A percentile compares a stretch with the other conserved stretches of the same genome.
Conservation (phyloP, 2,888 invertebrate genomes). For the Pimpla rufipes region DNA sequence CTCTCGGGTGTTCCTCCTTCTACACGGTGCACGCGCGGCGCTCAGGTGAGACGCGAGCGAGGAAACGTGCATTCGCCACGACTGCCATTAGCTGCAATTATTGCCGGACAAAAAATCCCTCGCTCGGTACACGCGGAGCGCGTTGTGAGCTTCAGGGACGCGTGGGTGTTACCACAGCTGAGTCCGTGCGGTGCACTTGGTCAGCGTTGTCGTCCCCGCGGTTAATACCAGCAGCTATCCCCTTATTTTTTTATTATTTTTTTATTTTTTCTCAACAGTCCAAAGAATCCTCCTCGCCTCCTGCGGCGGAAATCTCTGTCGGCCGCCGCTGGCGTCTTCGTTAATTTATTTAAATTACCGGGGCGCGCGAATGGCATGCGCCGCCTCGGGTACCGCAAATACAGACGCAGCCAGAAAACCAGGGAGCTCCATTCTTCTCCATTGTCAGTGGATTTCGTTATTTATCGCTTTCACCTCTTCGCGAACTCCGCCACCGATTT, state of each 20-base stretch:
- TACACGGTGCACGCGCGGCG: background rate
- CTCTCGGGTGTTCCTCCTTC: background rate
- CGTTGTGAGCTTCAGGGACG: slow-evolving; percentile 78
- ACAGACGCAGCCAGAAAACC: slow-evolving; percentile 52
- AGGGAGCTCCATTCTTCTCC: slow-evolving; percentile 74
- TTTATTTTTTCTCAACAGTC: slow-evolving; percentile 1
- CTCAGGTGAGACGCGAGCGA: slow-evolving; percentile 15
- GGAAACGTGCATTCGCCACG: slow-evolving; percentile 74
- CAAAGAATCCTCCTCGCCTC: slow-evolving; percentile 31
- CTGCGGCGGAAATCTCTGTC: slow-evolving; percentile 1
- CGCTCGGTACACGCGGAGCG: slow-evolving; percentile 70
- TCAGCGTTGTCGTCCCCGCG: slow-evolving; percentile 27
- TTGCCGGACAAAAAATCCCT: slow-evolving; percentile 71
- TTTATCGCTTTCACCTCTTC: slow-evolving; percentile 75
- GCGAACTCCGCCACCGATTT: slow-evolving; percentile 57
- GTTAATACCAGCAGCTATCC: slow-evolving; percentile 47
- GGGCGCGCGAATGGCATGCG: slow-evolving; percentile 76
- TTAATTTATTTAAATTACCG: slow-evolving; percentile 83
- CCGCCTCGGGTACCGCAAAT: slow-evolving; percentile 50
- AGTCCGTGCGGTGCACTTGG: slow-evolving; percentile 26
- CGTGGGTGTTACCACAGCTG: slow-evolving; percentile 80
- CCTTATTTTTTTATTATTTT: slow-evolving; percentile 31
- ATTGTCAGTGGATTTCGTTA: slow-evolving; percentile 80
- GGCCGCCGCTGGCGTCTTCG: slow-evolving; percentile 69
- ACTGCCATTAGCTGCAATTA: slow-evolving; percentile 83